Evolutionary conservation across 2,113 vertebrate species (phyloP).

Genomic region (Telmatochromis sp.): DNA sequence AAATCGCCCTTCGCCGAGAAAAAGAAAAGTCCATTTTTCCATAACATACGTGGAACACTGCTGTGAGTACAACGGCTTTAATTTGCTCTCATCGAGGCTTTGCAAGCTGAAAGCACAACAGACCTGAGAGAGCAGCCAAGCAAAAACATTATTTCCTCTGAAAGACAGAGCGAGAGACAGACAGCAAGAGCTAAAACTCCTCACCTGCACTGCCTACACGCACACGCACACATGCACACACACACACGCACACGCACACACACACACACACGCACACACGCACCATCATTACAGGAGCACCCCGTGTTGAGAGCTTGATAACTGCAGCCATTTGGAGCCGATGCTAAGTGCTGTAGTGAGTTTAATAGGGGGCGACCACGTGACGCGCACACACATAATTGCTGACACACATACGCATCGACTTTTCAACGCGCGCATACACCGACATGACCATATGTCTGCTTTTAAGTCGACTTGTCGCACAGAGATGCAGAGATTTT

Average conservation of each 20-base stretch:
- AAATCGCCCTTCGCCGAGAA: neutral
- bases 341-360: slow-evolving; percentile 17
- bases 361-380: slow-evolving; percentile 14
- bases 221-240: neutral
- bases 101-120: neutral
- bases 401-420: neutral
- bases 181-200: neutral
- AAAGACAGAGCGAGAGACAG: neutral
- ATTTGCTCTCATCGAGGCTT: neutral
- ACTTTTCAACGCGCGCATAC: neutral
- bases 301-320: neutral
- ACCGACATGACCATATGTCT: slow-evolving; percentile 3
- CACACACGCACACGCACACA: neutral
- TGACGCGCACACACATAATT: neutral
- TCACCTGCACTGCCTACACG: neutral
- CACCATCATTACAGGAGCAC: neutral
- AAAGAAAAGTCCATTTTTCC: neutral
- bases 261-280: neutral
- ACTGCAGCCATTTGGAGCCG: slow-evolving; percentile 32
- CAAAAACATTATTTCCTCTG: neutral
- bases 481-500: neutral
- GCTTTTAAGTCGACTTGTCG: slow-evolving; percentile 1
- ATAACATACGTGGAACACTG: neutral
- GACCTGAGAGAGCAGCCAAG: neutral
- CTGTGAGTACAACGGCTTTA: neutral